Conservation (phyloP, 2,113 vertebrate species). For the Pseudorhombus dupliciocellatus region DNA sequence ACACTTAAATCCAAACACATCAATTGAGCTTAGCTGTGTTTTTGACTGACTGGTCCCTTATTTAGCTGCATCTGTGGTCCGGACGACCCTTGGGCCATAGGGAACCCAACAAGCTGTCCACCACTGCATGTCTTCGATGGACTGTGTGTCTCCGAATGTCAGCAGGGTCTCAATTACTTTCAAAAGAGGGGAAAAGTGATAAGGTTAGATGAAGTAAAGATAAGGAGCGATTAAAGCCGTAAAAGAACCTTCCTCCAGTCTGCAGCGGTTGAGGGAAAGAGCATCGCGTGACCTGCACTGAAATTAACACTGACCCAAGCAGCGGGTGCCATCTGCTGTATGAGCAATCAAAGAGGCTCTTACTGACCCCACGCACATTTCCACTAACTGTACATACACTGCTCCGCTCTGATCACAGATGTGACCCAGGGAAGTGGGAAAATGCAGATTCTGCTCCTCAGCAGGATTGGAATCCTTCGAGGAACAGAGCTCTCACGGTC, state of each 20-base stretch:
- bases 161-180: neutral
- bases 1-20: too few relatives aligned
- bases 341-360: slow-evolving; percentile 54
- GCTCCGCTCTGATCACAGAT: slow-evolving; percentile 8
- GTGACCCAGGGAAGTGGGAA: slow-evolving; percentile 9
- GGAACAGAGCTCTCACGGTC: neutral
- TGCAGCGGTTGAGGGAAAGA: slow-evolving; percentile 16
- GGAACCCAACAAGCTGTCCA: neutral
- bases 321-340: slow-evolving; percentile 73
- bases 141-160: neutral
- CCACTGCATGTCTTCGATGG: neutral
- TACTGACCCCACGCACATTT: slow-evolving; percentile 16
- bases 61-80: too few relatives aligned
- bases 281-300: slow-evolving; percentile 51
- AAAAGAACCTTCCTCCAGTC: neutral
- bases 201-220: neutral
- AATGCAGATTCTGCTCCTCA: neutral
- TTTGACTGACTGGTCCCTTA: too few relatives aligned
- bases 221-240: neutral
- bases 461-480: slow-evolving; percentile 20
- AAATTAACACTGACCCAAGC: slow-evolving; percentile 60
- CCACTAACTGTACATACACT: neutral
- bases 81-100: neutral
- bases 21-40: too few relatives aligned
- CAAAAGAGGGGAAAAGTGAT: neutral